These are phyloP conservation scores for Troides aeacus DNA, from an alignment of 2,888 invertebrate genomes.

Conservation along the genomic window DNA sequence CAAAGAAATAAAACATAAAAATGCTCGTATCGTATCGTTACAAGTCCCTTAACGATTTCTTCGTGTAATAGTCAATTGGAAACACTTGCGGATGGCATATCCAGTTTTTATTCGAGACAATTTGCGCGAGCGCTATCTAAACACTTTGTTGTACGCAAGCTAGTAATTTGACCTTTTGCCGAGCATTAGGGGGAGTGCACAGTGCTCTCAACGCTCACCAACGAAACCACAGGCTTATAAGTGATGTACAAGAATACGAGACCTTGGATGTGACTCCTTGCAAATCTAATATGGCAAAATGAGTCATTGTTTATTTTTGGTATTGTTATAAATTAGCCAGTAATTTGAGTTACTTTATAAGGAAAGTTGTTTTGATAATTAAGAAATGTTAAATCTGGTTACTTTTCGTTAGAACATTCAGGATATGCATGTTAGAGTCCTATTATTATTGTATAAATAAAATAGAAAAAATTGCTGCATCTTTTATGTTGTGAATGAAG, in stretches of 20 bases:
- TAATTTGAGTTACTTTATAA: conserved; percentile 9
- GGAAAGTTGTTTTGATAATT: conserved; percentile 10
- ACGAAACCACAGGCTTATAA: conserved; percentile 59
- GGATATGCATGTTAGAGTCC: not conserved
- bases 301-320: conserved; percentile 21
- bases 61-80: conserved; percentile 45
- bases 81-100: conserved; percentile 55
- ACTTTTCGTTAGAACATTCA: not conserved
- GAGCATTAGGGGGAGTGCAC: conserved; percentile 64
- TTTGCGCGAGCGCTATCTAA: conserved; percentile 63
- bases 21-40: conserved; percentile 34
- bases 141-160: conserved; percentile 51
- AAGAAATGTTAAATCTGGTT: not conserved
- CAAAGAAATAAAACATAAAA: conserved; percentile 32
- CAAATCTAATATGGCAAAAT: conserved; percentile 42
- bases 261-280: conserved; percentile 16
- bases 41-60: conserved; percentile 31
- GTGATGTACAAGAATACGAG: conserved; percentile 5
- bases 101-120: conserved; percentile 61
- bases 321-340: conserved; percentile 8
- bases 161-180: conserved; percentile 71
- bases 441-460: no score
- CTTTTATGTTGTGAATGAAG: no score
- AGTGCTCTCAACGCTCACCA: conserved; percentile 62
- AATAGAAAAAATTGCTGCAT: no score